A percentile compares a stretch with the other conserved stretches of the same genome.
phyloP scores from a whole-genome alignment of 2,888 invertebrate genomes.

The Spodoptera picta region DNA sequence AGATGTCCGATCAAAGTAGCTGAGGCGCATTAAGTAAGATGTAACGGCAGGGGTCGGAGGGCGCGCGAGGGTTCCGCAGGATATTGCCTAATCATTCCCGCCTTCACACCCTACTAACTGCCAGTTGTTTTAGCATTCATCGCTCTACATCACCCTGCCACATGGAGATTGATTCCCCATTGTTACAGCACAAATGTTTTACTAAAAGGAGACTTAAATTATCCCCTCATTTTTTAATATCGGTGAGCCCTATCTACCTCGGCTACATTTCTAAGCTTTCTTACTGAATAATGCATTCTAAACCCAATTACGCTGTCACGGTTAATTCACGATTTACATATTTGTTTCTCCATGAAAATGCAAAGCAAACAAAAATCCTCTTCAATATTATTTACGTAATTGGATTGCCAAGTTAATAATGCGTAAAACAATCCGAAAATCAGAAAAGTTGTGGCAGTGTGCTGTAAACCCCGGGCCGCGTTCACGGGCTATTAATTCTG shows the following conservation, averaged over 20 bases:
- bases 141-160: slow-evolving; percentile 72
- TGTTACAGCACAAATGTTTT: slow-evolving; percentile 72
- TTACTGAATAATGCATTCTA: slow-evolving; percentile 49
- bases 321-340: slow-evolving; percentile 45
- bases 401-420: slow-evolving; percentile 86
- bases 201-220: slow-evolving; percentile 67
- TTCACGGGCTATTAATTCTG: slow-evolving; percentile 87
- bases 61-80: slow-evolving; percentile 78
- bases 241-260: slow-evolving; percentile 31
- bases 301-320: slow-evolving; percentile 42
- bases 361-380: slow-evolving; percentile 60
- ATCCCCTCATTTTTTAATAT: slow-evolving; percentile 58
- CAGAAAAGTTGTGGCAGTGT: slow-evolving; percentile 78
- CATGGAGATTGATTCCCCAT: slow-evolving; percentile 79
- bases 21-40: slow-evolving; percentile 83
- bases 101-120: slow-evolving; percentile 86
- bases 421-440: slow-evolving; percentile 87
- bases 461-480: slow-evolving; percentile 69
- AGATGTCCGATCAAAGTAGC: slow-evolving; percentile 79
- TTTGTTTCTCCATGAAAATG: slow-evolving; percentile 48
- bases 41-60: slow-evolving; percentile 79
- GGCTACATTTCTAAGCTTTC: slow-evolving; percentile 14
- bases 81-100: slow-evolving; percentile 88
- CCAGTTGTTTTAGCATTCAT: slow-evolving; percentile 88
- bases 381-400: slow-evolving; percentile 83